phyloP scores from a whole-genome alignment of 2,797 vertebrate species.

The Tapera naevia region DNA sequence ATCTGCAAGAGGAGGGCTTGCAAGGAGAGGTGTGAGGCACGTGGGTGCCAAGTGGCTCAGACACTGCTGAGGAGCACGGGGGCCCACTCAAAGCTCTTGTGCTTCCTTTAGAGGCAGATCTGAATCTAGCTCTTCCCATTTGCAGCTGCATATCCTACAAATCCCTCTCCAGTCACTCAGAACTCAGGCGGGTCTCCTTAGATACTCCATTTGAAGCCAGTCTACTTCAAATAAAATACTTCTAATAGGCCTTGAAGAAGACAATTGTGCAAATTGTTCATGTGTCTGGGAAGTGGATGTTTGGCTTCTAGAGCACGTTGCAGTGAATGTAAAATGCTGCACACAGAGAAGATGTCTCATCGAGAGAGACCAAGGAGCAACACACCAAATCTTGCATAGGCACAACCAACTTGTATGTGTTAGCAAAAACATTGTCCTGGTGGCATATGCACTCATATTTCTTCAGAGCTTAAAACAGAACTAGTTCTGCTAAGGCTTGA shows the following conservation, averaged over 20 bases:
- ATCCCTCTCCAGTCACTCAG: background rate
- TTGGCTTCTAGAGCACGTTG: background rate
- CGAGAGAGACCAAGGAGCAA: background rate
- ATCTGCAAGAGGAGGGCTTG: background rate
- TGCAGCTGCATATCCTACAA: background rate
- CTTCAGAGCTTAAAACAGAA: background rate
- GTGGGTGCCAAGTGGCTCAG: background rate
- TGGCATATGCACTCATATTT: background rate
- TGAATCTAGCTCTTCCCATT: background rate
- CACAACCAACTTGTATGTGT: background rate
- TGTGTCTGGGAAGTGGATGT: background rate
- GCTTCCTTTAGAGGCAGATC: background rate
- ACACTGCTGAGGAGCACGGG: background rate
- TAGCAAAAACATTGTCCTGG: background rate
- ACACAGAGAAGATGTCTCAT: background rate
- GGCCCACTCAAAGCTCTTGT: background rate
- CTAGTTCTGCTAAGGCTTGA: background rate
- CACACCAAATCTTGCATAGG: background rate
- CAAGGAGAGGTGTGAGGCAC: background rate
- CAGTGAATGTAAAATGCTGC: background rate
- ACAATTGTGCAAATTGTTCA: conserved; percentile 19
- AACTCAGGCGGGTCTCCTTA: background rate
- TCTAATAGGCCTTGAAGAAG: background rate
- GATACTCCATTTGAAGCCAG: background rate
- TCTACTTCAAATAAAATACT: background rate